phyloP scores from a whole-genome alignment of 2,113 vertebrate genomes.

The Tyto alba region DNA sequence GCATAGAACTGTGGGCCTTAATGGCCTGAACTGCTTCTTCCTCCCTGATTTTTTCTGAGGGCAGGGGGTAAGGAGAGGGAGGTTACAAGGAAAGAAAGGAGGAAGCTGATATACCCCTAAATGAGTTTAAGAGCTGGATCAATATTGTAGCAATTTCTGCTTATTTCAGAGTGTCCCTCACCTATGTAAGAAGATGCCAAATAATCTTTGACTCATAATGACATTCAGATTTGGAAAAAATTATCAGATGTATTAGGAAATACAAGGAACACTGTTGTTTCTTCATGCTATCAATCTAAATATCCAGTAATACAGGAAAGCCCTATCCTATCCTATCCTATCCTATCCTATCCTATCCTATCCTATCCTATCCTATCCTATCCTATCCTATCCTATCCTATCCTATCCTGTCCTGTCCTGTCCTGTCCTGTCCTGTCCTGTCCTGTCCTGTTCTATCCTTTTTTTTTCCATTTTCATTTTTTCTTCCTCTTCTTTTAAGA shows the following conservation, averaged over 20 bases:
- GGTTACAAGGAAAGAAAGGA: neutral
- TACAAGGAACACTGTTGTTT: neutral
- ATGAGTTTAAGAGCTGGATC: neutral
- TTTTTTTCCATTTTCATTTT: neutral
- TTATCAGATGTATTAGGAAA: neutral
- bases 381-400: neutral
- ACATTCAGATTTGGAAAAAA: slow-evolving; percentile 1
- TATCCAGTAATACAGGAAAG: neutral
- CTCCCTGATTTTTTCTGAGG: neutral
- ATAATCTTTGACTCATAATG: neutral
- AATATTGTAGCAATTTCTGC: neutral
- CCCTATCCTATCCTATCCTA: neutral
- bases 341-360: neutral
- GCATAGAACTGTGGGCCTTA: neutral
- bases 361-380: neutral
- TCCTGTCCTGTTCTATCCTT: neutral
- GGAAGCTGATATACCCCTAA: neutral
- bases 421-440: neutral
- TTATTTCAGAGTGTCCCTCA: neutral
- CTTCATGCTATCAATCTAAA: neutral
- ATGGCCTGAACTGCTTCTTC: neutral
- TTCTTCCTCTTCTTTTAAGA: neutral
- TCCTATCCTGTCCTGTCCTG: neutral
- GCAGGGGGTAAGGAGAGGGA: neutral
- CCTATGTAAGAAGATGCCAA: neutral